Percentiles rank a stretch among this genome's conserved stretches.
These are phyloP conservation scores for Andrena camellia DNA, from an alignment of 2,888 invertebrate species.

Conservation along the genomic window DNA sequence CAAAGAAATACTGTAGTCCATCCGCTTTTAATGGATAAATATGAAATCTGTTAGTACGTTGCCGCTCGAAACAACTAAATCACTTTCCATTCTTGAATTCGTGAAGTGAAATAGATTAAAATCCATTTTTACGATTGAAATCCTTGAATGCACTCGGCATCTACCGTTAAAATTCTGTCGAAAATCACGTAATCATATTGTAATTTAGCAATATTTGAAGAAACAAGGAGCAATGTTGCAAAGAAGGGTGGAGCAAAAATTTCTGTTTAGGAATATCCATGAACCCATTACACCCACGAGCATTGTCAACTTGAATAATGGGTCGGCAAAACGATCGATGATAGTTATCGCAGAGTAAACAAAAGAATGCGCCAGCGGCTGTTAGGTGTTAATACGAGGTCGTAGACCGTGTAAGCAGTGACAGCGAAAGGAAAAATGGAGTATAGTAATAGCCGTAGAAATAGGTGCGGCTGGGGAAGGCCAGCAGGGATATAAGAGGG, in stretches of 20 bases:
- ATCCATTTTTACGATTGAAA: neutral
- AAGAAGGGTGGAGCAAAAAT: neutral
- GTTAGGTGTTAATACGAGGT: slow-evolving; percentile 73
- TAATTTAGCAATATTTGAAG: neutral
- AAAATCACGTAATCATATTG: neutral
- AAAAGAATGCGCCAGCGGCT: slow-evolving; percentile 72
- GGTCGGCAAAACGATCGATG: slow-evolving; percentile 69
- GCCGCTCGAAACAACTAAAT: too few species aligned
- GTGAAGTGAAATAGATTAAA: too few species aligned
- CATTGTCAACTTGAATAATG: slow-evolving; percentile 53
- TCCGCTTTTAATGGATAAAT: too few species aligned
- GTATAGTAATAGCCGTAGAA: slow-evolving; percentile 31
- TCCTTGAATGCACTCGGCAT: neutral
- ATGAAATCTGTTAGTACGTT: too few species aligned
- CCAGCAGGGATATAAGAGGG: slow-evolving; percentile 48
- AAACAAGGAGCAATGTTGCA: neutral
- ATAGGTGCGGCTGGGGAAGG: slow-evolving; percentile 36
- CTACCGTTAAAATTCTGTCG: neutral
- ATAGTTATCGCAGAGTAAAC: slow-evolving; percentile 77
- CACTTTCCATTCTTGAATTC: too few species aligned
- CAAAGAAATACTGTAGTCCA: too few species aligned
- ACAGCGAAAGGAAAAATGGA: slow-evolving; percentile 33
- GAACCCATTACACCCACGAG: slow-evolving; percentile 59
- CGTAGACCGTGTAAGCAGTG: slow-evolving; percentile 62
- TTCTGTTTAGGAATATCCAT: slow-evolving; percentile 56